phyloP scores from a whole-genome alignment of 2,113 vertebrate species.

The Gadus macrocephalus region DNA sequence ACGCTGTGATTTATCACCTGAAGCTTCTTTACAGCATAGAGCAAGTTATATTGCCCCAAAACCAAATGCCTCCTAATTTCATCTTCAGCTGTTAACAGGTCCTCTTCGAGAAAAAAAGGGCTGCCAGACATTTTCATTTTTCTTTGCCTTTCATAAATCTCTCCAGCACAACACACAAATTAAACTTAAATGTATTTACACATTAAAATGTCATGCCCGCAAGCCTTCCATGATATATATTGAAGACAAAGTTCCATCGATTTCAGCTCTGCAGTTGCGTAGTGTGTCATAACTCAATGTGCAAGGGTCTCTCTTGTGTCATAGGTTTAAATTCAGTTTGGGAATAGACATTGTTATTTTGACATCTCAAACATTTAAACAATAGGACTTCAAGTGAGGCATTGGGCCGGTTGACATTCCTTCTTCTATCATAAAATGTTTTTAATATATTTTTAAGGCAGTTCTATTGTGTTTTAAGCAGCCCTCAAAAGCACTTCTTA shows the following conservation, averaged over 20 bases:
- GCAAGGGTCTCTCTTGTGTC: background rate
- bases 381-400: constrained; percentile 26
- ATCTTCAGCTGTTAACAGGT: background rate
- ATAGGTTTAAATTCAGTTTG: constrained; percentile 12
- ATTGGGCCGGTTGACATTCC: constrained; percentile 13
- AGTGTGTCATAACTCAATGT: background rate
- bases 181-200: constrained; percentile 61
- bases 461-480: constrained; percentile 52
- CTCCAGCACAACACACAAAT: constrained; percentile 21
- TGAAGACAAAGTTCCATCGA: background rate
- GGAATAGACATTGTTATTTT: constrained; percentile 30
- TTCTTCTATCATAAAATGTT: constrained; percentile 26
- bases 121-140: constrained; percentile 14
- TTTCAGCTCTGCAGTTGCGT: background rate
- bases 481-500: constrained; percentile 42
- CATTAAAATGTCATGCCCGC: constrained; percentile 18
- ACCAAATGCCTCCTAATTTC: background rate
- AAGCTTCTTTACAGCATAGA: constrained; percentile 5
- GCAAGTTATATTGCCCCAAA: constrained; percentile 16
- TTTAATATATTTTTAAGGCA: constrained; percentile 56
- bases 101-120: background rate
- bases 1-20: background rate
- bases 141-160: constrained; percentile 25
- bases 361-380: constrained; percentile 24
- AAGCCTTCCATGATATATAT: background rate